phyloP scores from a whole-genome alignment of 92 coral and sea anemone species.

The Zoanthus sociatus region DNA sequence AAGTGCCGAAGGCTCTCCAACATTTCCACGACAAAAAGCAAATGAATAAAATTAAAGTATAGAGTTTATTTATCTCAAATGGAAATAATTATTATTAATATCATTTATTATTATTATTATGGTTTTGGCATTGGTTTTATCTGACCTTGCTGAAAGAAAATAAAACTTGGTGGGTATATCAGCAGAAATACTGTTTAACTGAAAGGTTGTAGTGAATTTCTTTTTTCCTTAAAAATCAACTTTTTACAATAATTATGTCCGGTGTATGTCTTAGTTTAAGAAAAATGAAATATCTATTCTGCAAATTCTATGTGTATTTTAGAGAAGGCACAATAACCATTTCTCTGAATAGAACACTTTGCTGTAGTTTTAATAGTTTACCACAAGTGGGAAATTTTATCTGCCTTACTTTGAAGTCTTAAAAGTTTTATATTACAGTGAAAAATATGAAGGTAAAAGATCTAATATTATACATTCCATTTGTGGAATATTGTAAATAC shows the following conservation, averaged over 20 bases:
- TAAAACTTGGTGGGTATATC: not conserved
- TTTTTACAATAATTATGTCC: not conserved
- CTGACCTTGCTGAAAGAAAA: not conserved
- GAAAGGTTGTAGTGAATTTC: not conserved
- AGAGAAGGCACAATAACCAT: not conserved
- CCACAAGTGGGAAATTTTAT: slow-evolving; percentile 30
- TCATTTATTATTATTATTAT: not conserved
- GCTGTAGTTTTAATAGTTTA: not conserved
- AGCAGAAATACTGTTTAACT: not conserved
- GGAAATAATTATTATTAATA: slow-evolving; percentile 40
- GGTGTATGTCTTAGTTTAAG: not conserved
- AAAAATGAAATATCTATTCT: not conserved
- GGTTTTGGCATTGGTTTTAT: slow-evolving; percentile 36
- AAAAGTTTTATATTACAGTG: slow-evolving; percentile 22
- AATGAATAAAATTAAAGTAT: slow-evolving; percentile 35
- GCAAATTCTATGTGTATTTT: not conserved
- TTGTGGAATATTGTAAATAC: slow-evolving; percentile 19
- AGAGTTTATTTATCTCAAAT: slow-evolving; percentile 43
- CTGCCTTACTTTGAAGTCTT: not conserved
- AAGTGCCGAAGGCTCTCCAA: slow-evolving; percentile 86
- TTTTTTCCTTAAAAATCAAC: not conserved
- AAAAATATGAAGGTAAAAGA: not conserved
- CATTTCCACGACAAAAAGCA: slow-evolving; percentile 67
- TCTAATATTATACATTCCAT: slow-evolving; percentile 5
- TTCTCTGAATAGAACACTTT: slow-evolving; percentile 6